phyloP scores from a whole-genome alignment of 2,113 vertebrate genomes.

The Podarcis cretensis region DNA sequence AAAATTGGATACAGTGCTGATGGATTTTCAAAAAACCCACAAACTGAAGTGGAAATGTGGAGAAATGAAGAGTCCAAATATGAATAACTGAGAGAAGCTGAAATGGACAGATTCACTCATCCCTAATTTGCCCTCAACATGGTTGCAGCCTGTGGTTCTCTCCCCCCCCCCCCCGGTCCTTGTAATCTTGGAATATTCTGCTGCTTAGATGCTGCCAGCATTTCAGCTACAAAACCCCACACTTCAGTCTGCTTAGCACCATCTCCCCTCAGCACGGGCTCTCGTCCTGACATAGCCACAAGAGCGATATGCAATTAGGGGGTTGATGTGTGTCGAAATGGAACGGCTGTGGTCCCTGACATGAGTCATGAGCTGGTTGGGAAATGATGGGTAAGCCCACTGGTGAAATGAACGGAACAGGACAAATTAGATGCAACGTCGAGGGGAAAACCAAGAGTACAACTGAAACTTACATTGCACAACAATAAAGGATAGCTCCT shows the following conservation, averaged over 20 bases:
- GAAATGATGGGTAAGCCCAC: neutral
- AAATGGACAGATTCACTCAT: too few species aligned
- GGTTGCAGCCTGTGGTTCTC: too few species aligned
- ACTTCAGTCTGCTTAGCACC: neutral
- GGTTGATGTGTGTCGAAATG: neutral
- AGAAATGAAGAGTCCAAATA: too few species aligned
- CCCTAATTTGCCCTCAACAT: neutral
- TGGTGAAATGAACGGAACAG: neutral
- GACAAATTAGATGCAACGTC: neutral
- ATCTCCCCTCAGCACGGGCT: neutral
- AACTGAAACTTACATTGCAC: neutral
- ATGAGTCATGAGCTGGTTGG: neutral
- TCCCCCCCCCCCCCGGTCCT: neutral
- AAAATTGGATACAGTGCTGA: too few species aligned
- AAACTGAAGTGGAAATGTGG: too few species aligned
- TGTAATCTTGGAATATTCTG: neutral
- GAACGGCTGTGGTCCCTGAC: neutral
- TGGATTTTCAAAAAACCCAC: too few species aligned
- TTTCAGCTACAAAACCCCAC: neutral
- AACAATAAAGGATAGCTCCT: neutral
- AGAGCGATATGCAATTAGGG: neutral
- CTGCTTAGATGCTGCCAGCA: neutral
- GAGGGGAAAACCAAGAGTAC: neutral
- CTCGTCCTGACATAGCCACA: neutral
- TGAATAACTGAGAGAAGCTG: too few species aligned